These are phyloP conservation scores for Operophtera brumata DNA, from an alignment of 2,888 invertebrate genomes.

Conservation along the genomic window DNA sequence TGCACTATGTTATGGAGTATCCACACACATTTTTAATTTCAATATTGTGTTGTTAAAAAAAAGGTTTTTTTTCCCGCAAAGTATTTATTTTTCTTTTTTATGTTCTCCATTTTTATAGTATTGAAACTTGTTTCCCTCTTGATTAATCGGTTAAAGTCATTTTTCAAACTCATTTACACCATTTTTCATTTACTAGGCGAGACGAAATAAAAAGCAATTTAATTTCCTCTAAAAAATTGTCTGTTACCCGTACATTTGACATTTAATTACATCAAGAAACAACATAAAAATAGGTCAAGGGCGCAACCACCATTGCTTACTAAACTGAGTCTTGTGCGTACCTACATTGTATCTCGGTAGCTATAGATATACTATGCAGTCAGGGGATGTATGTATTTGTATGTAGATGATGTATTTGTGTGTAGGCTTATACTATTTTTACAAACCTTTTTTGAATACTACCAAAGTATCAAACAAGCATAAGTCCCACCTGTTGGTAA, in stretches of 20 bases:
- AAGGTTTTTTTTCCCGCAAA: no score
- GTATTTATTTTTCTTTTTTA: neutral
- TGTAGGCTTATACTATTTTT: no score
- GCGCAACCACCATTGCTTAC: conserved; percentile 30
- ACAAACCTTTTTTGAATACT: no score
- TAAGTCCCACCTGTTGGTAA: no score
- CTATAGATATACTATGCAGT: conserved; percentile 3
- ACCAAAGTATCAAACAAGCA: no score
- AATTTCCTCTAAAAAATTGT: conserved; percentile 27
- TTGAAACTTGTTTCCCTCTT: no score
- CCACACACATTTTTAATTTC: no score
- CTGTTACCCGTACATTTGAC: conserved; percentile 28
- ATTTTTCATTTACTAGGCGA: neutral
- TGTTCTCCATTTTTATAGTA: no score
- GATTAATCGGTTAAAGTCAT: no score
- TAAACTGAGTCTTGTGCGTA: conserved; percentile 24
- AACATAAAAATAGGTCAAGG: conserved; percentile 37
- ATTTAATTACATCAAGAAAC: conserved; percentile 36
- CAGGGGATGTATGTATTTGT: conserved; percentile 11
- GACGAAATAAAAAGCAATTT: conserved; percentile 24
- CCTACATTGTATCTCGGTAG: conserved; percentile 4
- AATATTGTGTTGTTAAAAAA: no score
- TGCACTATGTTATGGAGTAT: no score
- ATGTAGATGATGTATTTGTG: no score
- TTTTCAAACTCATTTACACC: neutral